Evolutionary conservation across 2,797 vertebrate species (phyloP), one percentile per base, ranked within the genome.

Genomic region (Tokudaia muenninki): DNA sequence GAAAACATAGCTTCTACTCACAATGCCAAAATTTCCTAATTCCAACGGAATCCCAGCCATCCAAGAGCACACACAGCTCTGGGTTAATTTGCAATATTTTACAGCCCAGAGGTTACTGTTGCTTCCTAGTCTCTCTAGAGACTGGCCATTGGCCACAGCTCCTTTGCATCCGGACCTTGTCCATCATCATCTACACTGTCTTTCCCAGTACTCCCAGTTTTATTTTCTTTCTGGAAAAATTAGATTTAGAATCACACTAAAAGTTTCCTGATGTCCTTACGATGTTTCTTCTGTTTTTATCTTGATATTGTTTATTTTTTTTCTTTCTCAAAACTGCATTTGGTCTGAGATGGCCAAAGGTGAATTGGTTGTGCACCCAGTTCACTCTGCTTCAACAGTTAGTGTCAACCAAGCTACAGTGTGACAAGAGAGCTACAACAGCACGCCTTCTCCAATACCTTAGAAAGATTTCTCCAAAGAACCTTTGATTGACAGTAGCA

Each of bases 211-310:
- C 4, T 31, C 61, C 26, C 21, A 0, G 17, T 79, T 41, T 41
- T 74, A 87, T 80, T 84, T 50, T 80, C 52, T 78, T 94, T 31
- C 47, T 13, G 44, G 21, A 95, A 34, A 67, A 63, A 90, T 44
- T 95, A 37, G 31, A 91, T 61, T 96, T 82, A 82, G 14, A 91
- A 84, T 90, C 75, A 29, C 29, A 24, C 17, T 91, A 92, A 67
- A 93, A 74, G 6, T 74, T 92, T 79, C 34, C 29, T 57, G 80
- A 3, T 57, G 34, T 81, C 41, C 8, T 83, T 91, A 47, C 2
- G 24, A 59, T 57, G 10, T 94, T 50, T 88, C 70, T 50, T 17
- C 79, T 50, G 7, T 34, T 70, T 81, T 87, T 74, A 55, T 88
- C 24, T 83, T 84, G 5, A 81, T 29, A 77, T 26, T 91, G n/a